A percentile compares a stretch with the other conserved stretches of the same genome.
Evolutionary conservation across 2,888 invertebrate genomes (phyloP).

Genomic region (Dryobotodes eremita): DNA sequence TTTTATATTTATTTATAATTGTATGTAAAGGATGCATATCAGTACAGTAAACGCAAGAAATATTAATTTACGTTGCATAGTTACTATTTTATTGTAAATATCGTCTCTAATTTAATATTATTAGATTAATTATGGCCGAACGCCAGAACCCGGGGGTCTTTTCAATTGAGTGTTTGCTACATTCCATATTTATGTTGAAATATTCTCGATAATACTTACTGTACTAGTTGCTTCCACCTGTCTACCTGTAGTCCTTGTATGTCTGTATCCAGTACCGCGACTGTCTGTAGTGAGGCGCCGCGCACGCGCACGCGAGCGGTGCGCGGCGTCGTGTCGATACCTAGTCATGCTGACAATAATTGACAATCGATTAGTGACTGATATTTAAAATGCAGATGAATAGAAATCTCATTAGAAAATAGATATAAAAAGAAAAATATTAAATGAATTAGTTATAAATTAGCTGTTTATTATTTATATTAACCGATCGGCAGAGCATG

Average conservation of each 20-base stretch:
- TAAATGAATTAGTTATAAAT: slow-evolving; percentile 85
- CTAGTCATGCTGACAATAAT: slow-evolving; percentile 77
- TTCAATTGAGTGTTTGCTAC: slow-evolving; percentile 90
- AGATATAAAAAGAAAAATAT: slow-evolving; percentile 81
- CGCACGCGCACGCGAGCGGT: slow-evolving; percentile 4
- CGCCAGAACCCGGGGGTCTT: slow-evolving; percentile 87
- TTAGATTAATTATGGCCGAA: slow-evolving; percentile 86
- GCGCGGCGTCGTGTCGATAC: slow-evolving; percentile 54
- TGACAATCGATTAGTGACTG: slow-evolving; percentile 80
- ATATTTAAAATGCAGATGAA: slow-evolving; percentile 82
- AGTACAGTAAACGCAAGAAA: slow-evolving; percentile 87
- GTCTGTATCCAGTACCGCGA: slow-evolving; percentile 57
- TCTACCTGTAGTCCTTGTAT: slow-evolving; percentile 61
- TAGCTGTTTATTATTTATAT: slow-evolving; percentile 86
- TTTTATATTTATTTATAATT: slow-evolving; percentile 89
- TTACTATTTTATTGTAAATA: slow-evolving; percentile 90
- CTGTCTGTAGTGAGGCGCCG: slow-evolving; percentile 38
- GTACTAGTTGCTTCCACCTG: slow-evolving; percentile 76
- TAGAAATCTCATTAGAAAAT: slow-evolving; percentile 87
- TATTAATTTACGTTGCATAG: slow-evolving; percentile 89
- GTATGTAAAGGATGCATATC: slow-evolving; percentile 88
- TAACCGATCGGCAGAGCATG: slow-evolving; percentile 72
- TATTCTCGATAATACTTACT: slow-evolving; percentile 85
- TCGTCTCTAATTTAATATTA: slow-evolving; percentile 89
- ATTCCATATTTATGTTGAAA: slow-evolving; percentile 91